phyloP scores from a whole-genome alignment of 2,888 invertebrate species.

The Sisyra terminalis region DNA sequence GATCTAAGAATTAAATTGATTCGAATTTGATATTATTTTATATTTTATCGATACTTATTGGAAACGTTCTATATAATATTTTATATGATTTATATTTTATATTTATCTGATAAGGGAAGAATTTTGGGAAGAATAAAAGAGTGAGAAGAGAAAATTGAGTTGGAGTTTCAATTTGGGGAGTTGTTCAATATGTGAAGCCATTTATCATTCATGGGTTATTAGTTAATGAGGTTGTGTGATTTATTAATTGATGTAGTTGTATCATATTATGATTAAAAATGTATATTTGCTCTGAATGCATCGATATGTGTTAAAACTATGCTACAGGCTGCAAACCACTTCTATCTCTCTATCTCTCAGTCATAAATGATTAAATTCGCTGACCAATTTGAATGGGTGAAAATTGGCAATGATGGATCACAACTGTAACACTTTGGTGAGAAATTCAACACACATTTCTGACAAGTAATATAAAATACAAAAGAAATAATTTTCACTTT shows the following conservation, averaged over 20 bases:
- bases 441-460: slow-evolving; percentile 3
- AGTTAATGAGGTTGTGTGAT: not conserved
- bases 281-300: slow-evolving; percentile 3
- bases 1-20: too few relatives aligned
- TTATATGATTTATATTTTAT: too few relatives aligned
- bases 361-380: slow-evolving; percentile 2
- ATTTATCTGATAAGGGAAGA: too few relatives aligned
- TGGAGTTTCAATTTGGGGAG: too few relatives aligned
- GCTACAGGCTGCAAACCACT: slow-evolving; percentile 9
- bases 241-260: not conserved
- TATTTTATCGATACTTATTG: too few relatives aligned
- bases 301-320: slow-evolving; percentile 8
- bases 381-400: slow-evolving; percentile 6
- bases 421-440: slow-evolving; percentile 6
- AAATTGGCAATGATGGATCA: slow-evolving; percentile 5
- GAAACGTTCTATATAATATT: too few relatives aligned
- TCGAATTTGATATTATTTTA: too few relatives aligned
- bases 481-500: too few relatives aligned
- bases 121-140: too few relatives aligned
- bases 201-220: not conserved
- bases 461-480: slow-evolving; percentile 2
- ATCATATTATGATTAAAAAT: too few relatives aligned
- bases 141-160: too few relatives aligned
- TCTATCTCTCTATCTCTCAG: slow-evolving; percentile 3
- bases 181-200: not conserved